These are phyloP conservation scores for Eptatretus burgeri DNA, from an alignment of 2,113 vertebrate species.

Conservation along the genomic window DNA sequence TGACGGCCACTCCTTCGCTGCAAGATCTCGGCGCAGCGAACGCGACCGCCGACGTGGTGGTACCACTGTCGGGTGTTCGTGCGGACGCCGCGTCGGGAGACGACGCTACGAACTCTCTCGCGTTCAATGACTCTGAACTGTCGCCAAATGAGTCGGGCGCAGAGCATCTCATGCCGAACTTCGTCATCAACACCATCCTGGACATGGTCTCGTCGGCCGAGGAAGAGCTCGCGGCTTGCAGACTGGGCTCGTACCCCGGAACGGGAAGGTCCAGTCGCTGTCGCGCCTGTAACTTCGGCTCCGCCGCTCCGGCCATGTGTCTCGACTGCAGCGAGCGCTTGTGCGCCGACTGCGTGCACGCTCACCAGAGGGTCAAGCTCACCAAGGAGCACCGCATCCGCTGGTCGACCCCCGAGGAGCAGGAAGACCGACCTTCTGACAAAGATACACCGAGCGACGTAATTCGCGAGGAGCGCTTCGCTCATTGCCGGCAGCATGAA, in stretches of 20 bases:
- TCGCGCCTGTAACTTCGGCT: not conserved
- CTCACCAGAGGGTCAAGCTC: slow-evolving; percentile 49
- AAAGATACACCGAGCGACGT: not conserved
- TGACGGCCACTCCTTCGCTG: no score
- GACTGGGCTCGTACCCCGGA: not conserved
- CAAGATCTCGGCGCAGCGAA: no score
- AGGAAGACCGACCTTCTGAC: not conserved
- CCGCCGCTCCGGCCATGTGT: not conserved
- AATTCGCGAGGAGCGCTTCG: not conserved
- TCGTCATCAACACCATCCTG: not conserved
- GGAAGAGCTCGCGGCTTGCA: not conserved
- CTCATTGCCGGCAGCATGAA: not conserved
- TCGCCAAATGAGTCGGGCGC: not conserved
- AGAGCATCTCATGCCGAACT: not conserved
- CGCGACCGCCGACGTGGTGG: no score
- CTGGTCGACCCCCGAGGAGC: slow-evolving; percentile 12
- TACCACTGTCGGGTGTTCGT: no score
- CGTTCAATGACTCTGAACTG: not conserved
- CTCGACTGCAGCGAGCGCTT: not conserved
- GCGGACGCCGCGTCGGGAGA: no score
- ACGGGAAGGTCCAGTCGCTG: not conserved
- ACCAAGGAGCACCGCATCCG: slow-evolving; percentile 82
- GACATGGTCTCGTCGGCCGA: not conserved
- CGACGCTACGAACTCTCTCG: no score
- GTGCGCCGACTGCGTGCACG: slow-evolving; percentile 2